These are phyloP conservation scores for Drosophila willistoni DNA, from an alignment of 1,140 invertebrate species.

Conservation along the genomic window DNA sequence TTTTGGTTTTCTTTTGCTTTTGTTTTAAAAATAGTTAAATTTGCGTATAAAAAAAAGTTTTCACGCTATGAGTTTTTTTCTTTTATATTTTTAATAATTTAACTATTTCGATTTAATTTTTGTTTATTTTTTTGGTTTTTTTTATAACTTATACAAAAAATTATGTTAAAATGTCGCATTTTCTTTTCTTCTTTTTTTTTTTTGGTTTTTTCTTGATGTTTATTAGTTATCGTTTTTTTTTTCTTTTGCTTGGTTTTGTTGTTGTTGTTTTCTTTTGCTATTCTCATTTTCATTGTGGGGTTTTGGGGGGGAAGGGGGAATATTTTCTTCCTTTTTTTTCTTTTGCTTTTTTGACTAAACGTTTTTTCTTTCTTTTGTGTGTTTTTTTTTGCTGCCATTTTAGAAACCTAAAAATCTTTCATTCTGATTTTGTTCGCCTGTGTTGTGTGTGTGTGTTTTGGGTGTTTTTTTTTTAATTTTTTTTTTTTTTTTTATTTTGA, in stretches of 20 bases:
- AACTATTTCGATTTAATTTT: conserved; percentile 73
- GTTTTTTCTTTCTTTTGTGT: conserved; percentile 49
- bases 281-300: conserved; percentile 15
- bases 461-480: conserved; percentile 31
- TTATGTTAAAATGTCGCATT: conserved; percentile 76
- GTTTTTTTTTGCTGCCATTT: conserved; percentile 58
- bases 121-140: conserved; percentile 41
- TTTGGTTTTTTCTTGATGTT: conserved; percentile 14
- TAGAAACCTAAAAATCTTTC: conserved; percentile 75
- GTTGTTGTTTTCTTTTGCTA: conserved; percentile 20
- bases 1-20: conserved; percentile 28
- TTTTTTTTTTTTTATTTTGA: conserved; percentile 75
- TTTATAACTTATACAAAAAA: conserved; percentile 74
- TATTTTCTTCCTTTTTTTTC: conserved; percentile 10
- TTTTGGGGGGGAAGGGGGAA: neutral
- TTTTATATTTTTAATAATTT: conserved; percentile 54
- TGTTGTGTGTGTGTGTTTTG: conserved; percentile 62
- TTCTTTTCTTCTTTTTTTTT: conserved; percentile 2
- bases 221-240: conserved; percentile 51
- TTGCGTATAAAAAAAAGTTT: conserved; percentile 68
- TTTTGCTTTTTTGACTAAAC: conserved; percentile 51
- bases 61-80: conserved; percentile 58
- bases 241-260: conserved; percentile 70
- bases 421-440: conserved; percentile 58
- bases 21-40: conserved; percentile 77